Conservation (phyloP, 2,888 invertebrate species). For the Microdon myrmicae region DNA sequence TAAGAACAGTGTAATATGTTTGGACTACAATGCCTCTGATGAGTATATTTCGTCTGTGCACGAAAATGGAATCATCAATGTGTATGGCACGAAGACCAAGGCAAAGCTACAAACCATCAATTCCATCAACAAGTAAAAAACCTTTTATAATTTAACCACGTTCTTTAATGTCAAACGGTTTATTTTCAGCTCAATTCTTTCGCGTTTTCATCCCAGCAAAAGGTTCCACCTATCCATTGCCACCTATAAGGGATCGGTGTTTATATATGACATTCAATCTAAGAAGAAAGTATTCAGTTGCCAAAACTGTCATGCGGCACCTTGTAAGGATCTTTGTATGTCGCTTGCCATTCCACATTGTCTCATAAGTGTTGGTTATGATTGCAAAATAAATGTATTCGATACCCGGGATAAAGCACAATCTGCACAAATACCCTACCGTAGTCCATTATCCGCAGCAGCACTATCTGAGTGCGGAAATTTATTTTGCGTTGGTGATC, state of each 20-base stretch:
- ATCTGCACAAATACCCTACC: conserved; percentile 56
- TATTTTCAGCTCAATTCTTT: conserved; percentile 60
- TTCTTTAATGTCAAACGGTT: not conserved
- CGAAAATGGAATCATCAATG: conserved; percentile 62
- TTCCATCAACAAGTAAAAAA: conserved; percentile 60
- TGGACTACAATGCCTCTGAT: conserved; percentile 64
- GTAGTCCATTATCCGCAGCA: conserved; percentile 62
- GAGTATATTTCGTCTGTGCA: conserved; percentile 64
- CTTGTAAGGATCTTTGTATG: conserved; percentile 64
- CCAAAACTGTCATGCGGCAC: conserved; percentile 61
- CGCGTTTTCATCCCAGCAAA: conserved; percentile 64
- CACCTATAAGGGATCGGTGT: conserved; percentile 62
- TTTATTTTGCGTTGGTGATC: conserved; percentile 63
- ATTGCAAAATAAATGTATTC: conserved; percentile 64
- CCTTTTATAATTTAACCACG: not conserved
- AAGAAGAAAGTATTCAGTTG: conserved; percentile 60
- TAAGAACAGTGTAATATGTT: conserved; percentile 59
- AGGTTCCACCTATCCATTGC: conserved; percentile 62
- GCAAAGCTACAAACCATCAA: conserved; percentile 61
- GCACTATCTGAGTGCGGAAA: conserved; percentile 63
- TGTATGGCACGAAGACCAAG: conserved; percentile 63
- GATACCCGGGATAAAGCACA: conserved; percentile 62
- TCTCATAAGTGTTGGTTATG: conserved; percentile 64
- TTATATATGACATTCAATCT: conserved; percentile 61
- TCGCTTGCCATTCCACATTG: conserved; percentile 59